These are phyloP conservation scores for Reticulitermes lucifugus DNA, from an alignment of 2,888 invertebrate species.

Conservation along the genomic window DNA sequence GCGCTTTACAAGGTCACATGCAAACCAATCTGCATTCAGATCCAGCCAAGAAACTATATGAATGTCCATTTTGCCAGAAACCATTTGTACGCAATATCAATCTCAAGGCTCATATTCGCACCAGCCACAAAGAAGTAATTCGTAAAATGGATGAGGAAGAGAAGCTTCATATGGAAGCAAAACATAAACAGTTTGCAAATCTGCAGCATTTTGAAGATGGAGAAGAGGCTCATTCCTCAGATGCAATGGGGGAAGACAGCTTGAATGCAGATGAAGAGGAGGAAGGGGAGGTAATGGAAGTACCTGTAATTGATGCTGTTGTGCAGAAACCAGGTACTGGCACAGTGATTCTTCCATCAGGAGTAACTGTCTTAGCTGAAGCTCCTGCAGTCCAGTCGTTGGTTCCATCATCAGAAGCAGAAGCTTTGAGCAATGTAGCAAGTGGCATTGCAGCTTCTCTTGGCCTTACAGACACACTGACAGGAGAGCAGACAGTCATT, in stretches of 20 bases:
- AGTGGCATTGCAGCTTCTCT: constrained; percentile 70
- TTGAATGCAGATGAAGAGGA: constrained; percentile 39
- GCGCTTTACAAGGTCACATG: constrained; percentile 63
- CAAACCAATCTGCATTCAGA: constrained; percentile 65
- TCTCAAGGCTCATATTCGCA: constrained; percentile 78
- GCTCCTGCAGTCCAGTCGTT: constrained; percentile 57
- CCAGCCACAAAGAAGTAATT: constrained; percentile 74
- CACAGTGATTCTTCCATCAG: constrained; percentile 53
- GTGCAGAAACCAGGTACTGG: constrained; percentile 26
- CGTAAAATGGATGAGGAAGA: constrained; percentile 67
- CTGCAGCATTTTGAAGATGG: constrained; percentile 50
- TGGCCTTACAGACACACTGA: constrained; percentile 64
- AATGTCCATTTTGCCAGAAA: constrained; percentile 81
- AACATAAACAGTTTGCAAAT: constrained; percentile 59
- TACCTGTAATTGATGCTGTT: constrained; percentile 54
- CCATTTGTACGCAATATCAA: constrained; percentile 76
- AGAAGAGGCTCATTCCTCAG: constrained; percentile 57
- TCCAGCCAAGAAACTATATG: constrained; percentile 59
- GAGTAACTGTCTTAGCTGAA: constrained; percentile 56
- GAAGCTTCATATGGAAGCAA: constrained; percentile 67
- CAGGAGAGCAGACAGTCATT: constrained; percentile 57
- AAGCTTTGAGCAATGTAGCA: constrained; percentile 68
- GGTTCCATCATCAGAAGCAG: constrained; percentile 69
- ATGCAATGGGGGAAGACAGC: constrained; percentile 45
- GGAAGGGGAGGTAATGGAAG: constrained; percentile 51